Evolutionary conservation across 1,140 invertebrate genomes (phyloP), one percentile per base, ranked within the genome.

Genomic region (Daktulosphaira vitifoliae): DNA sequence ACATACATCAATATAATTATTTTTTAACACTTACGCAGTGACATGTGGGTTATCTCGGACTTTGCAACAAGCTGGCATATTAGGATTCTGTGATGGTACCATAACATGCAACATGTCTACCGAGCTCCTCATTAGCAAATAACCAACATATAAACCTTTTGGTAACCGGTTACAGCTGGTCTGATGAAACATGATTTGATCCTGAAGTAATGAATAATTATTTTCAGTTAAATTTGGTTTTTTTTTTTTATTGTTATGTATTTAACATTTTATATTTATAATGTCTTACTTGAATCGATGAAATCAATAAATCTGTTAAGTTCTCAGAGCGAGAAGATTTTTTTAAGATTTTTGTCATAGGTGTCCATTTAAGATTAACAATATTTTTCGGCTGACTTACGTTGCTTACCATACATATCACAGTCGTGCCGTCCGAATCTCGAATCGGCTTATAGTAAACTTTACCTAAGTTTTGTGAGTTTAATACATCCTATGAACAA

Each of bases 11-110:
- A 39, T 39, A 39, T 9, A 39, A 9, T 33, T 6, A 33, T 11
- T 33, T 33, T 33, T 5, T 33, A 33, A 20, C 26, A 81, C 85
- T 84, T 80, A 92, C 90, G 86, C 88, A 16, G 93, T 95, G 0
- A 98, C 90, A 74, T 97, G 93, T 3, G 93, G 88, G 78, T 96
- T 96, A 69, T 95, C 90, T 54, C 95, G 80, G 50, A 98, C 84
- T 75, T 93, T 91, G 65, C 85, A 87, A 76, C 94, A 89, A 2
- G 94, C 95, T 68, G 96, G 80, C 67, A 96, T 87, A 76, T 96
- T 97, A 9, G 95, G 95, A 1, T 87, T 84, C 72, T 90, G 88
- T 33, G 87, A 80, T 0, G 92, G 89, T 16, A 96, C 93, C 2
- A 97, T 83, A n/a, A 98, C 85, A 71, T 92, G 85, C 37, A 98